Evolutionary conservation across 1,140 invertebrate genomes (phyloP).

Genomic region (Ericerus pela): DNA sequence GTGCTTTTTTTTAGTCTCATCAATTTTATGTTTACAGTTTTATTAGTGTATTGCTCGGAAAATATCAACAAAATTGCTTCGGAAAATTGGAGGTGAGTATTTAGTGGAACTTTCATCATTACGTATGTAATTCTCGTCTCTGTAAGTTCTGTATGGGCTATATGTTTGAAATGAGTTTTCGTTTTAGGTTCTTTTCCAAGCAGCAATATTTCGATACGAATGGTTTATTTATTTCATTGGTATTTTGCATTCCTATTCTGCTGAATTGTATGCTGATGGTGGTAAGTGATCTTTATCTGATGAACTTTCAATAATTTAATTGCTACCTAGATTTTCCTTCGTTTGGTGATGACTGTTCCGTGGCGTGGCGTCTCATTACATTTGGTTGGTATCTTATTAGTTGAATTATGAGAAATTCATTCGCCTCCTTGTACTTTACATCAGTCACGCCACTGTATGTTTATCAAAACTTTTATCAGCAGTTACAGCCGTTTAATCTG

Average conservation of each 20-base stretch:
- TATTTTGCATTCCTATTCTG: constrained; percentile 77
- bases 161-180: constrained; percentile 7
- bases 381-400: no score
- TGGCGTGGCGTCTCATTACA: no score
- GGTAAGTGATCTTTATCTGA: no score
- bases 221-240: constrained; percentile 79
- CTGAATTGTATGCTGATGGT: constrained; percentile 85
- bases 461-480: no score
- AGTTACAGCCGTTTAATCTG: no score
- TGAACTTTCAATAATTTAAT: no score
- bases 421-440: no score
- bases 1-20: constrained; percentile 12
- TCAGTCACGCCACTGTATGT: no score
- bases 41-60: constrained; percentile 74
- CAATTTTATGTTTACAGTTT: constrained; percentile 41
- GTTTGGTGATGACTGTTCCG: no score
- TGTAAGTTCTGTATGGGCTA: neutral
- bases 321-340: no score
- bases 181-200: constrained; percentile 54
- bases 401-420: no score
- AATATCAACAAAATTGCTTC: constrained; percentile 74
- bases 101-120: constrained; percentile 14
- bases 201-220: constrained; percentile 88
- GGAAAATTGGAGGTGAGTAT: constrained; percentile 52
- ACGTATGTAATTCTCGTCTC: neutral